Conservation (phyloP, 92 coral and sea anemone genomes). For the Palythoa heliodiscus region DNA sequence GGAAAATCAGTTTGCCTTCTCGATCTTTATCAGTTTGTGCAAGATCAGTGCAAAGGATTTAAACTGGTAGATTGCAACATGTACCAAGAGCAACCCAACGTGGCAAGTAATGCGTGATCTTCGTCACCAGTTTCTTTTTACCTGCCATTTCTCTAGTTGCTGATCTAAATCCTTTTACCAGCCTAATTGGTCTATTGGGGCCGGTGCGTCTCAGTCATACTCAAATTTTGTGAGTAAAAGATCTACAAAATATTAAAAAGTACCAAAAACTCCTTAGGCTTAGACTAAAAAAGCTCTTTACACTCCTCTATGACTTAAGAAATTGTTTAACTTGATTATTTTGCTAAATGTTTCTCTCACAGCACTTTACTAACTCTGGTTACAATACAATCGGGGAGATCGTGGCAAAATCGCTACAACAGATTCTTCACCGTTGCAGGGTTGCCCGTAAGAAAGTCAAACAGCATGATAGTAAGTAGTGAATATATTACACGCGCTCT, state of each 20-base stretch:
- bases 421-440: conserved; percentile 8
- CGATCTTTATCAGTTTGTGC: conserved; percentile 69
- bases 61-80: conserved; percentile 55
- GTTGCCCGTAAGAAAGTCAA: neutral
- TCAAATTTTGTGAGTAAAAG: no score
- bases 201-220: no score
- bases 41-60: conserved; percentile 55
- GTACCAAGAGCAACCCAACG: conserved; percentile 73
- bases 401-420: conserved; percentile 31
- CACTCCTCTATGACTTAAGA: no score
- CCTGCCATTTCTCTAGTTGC: neutral
- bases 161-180: no score
- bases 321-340: neutral
- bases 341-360: neutral
- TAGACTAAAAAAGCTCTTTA: no score
- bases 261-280: no score
- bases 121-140: conserved; percentile 7
- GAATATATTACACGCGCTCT: no score
- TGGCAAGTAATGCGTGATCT: conserved; percentile 34
- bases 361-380: conserved; percentile 26
- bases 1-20: conserved; percentile 32
- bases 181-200: no score
- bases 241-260: no score
- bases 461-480: no score
- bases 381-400: conserved; percentile 14